Evolutionary conservation across 2,797 vertebrate species (phyloP).

Genomic region (Sebastes steindachneri): DNA sequence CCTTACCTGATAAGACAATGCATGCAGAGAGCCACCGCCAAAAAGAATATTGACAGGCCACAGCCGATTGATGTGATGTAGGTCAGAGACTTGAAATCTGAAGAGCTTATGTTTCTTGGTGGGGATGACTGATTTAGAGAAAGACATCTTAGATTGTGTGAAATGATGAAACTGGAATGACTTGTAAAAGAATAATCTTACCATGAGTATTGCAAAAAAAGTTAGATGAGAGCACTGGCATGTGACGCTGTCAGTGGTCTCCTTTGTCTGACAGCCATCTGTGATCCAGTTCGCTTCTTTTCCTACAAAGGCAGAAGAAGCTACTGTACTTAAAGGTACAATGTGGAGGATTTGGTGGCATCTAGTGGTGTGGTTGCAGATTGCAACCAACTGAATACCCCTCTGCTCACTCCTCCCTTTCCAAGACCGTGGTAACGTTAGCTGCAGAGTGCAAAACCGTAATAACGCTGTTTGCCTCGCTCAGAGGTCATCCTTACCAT

Average conservation of each 20-base stretch:
- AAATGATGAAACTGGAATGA: not conserved
- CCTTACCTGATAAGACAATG: conserved; percentile 56
- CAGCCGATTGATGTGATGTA: conserved; percentile 70
- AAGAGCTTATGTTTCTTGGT: not conserved
- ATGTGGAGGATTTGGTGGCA: too few relatives aligned
- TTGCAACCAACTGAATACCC: too few relatives aligned
- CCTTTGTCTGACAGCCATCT: conserved; percentile 50
- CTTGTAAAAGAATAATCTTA: conserved; percentile 11
- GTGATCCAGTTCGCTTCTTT: conserved; percentile 37
- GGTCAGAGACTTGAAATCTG: conserved; percentile 43
- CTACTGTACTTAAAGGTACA: not conserved
- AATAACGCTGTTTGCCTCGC: too few relatives aligned
- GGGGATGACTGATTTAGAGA: conserved; percentile 33
- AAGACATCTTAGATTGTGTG: not conserved
- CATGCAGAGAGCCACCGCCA: conserved; percentile 61
- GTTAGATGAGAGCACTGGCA: conserved; percentile 71
- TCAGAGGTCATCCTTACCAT: too few relatives aligned
- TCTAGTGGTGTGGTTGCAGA: too few relatives aligned
- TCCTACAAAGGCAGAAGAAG: conserved; percentile 5
- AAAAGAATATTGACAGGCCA: conserved; percentile 69
- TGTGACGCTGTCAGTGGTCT: conserved; percentile 12
- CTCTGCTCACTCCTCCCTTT: too few relatives aligned
- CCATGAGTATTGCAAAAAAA: conserved; percentile 75
- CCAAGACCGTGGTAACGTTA: too few relatives aligned
- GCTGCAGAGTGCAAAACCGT: too few relatives aligned